Evolutionary conservation across 2,113 vertebrate species (phyloP).

Genomic region (Xyliphius kryptos): DNA sequence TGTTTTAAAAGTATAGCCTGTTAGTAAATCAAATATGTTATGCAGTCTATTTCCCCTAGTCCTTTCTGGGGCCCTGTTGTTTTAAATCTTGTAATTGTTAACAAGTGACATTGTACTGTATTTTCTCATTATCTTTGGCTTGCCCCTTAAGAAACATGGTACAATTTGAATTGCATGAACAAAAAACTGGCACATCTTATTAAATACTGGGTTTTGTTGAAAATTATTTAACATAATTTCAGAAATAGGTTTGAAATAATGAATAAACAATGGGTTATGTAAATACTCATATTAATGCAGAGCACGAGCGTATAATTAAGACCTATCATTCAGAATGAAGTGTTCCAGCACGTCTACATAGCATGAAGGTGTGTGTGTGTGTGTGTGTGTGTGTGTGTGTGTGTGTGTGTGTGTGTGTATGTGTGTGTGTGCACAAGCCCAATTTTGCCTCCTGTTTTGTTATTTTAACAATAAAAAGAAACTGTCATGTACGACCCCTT

Average conservation of each 20-base stretch:
- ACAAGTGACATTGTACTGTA: slow-evolving; percentile 52
- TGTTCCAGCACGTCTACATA: not conserved
- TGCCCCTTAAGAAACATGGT: slow-evolving; percentile 51
- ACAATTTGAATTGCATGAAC: slow-evolving; percentile 73
- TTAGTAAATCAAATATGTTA: not conserved
- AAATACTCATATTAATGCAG: slow-evolving; percentile 72
- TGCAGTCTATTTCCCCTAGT: not conserved
- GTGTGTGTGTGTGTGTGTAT: not conserved
- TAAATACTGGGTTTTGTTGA: slow-evolving; percentile 67
- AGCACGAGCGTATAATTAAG: slow-evolving; percentile 60
- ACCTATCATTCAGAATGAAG: slow-evolving; percentile 55
- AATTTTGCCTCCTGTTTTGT: slow-evolving; percentile 14
- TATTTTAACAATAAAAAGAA: not conserved
- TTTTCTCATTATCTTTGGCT: slow-evolving; percentile 64
- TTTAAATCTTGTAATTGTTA: slow-evolving; percentile 51
- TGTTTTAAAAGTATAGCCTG: not conserved
- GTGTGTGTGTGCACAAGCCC: not conserved
- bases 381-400: not conserved
- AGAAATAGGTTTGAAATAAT: slow-evolving; percentile 67
- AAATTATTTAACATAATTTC: slow-evolving; percentile 72
- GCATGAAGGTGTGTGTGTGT: slow-evolving; percentile 5
- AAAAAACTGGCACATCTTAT: slow-evolving; percentile 70
- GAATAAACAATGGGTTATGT: slow-evolving; percentile 72
- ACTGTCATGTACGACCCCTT: not conserved
- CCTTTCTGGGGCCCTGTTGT: slow-evolving; percentile 11